A percentile compares a stretch with the other conserved stretches of the same genome.
Evolutionary conservation across 2,797 vertebrate species (phyloP).

Genomic region (Naso thynnoides): DNA sequence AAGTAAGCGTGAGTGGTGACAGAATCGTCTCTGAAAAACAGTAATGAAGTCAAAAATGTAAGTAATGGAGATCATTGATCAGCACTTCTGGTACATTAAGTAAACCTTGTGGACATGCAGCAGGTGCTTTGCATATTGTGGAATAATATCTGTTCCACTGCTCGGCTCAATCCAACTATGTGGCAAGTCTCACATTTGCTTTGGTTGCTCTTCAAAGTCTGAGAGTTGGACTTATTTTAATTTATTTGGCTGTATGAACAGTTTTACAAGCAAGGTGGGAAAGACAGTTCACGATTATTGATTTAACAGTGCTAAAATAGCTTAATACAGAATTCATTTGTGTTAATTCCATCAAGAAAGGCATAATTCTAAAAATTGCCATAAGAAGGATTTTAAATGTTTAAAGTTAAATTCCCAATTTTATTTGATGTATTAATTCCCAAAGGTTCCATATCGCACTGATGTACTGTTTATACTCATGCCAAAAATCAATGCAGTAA

Average conservation of each 20-base stretch:
- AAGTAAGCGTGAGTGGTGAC: slow-evolving; percentile 58
- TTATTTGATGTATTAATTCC: not conserved
- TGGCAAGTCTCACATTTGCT: slow-evolving; percentile 31
- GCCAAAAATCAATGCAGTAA: not conserved
- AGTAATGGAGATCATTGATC: slow-evolving; percentile 49
- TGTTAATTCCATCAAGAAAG: not conserved
- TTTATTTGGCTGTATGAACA: slow-evolving; percentile 32
- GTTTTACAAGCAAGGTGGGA: slow-evolving; percentile 26
- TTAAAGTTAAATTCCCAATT: not conserved
- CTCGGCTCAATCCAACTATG: slow-evolving; percentile 7
- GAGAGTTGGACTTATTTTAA: slow-evolving; percentile 27
- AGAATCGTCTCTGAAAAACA: slow-evolving; percentile 53
- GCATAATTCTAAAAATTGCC: not conserved
- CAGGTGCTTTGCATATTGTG: slow-evolving; percentile 39
- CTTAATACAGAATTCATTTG: not conserved
- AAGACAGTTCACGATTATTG: not conserved
- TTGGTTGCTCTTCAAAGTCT: slow-evolving; percentile 29
- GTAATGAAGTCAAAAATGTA: slow-evolving; percentile 45
- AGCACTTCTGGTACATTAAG: slow-evolving; percentile 45
- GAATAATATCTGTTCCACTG: slow-evolving; percentile 17
- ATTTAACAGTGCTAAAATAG: slow-evolving; percentile 6
- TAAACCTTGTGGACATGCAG: slow-evolving; percentile 40
- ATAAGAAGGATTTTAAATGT: not conserved
- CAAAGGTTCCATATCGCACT: not conserved
- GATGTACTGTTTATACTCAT: not conserved